Base-by-base conservation (phyloP, 2,888 invertebrate species). In the Apeira syringaria region DNA sequence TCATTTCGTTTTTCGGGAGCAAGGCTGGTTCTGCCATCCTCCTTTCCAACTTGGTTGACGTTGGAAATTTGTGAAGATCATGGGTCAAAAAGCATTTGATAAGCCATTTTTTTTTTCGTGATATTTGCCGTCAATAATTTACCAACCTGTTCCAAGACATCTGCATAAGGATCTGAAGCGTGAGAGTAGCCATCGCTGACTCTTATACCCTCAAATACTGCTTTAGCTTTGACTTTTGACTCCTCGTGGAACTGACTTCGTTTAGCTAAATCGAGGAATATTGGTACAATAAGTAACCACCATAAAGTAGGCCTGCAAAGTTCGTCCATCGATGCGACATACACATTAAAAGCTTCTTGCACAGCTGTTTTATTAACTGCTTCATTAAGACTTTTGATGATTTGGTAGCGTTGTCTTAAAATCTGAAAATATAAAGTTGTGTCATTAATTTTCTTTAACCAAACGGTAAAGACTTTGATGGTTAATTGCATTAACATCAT, bases 281-380 rank as follows among this genome's bases (percentile, higher is more conserved):
- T 20, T 0, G 46, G 46, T 1, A 37, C 22, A 3, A 46, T 10
- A 4, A 46, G 13, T 9, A 40, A 5, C 46, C 46, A 46, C 40
- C 36, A 40, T 7, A 15, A 13, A 4, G 10, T 29, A 2, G 42
- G 30, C 9, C 27, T 8, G 27, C 29, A 17, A 10, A 29, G 17
- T 1, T 28, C 15, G 2, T 39, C 35, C 42, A 47, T 47, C 4
- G 10, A 8, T 5, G 8, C 2, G n/a, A 24, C 10, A 28, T 43
- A 47, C 9, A 10, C 8, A 18, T 17, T 20, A 6, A 28, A 36
- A 1, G 36, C 36, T 12, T 18, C 20, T 8, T 28, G 36, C 1
- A 26, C 22, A 2, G 28, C 36, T 2, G 9, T 20, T 27, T 28
- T 8, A 17, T 36, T 36, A 3, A 28, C 28, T 2, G 20, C 28